phyloP scores from a whole-genome alignment of 2,888 invertebrate genomes.

The Mesorhabditis spiculigera region DNA sequence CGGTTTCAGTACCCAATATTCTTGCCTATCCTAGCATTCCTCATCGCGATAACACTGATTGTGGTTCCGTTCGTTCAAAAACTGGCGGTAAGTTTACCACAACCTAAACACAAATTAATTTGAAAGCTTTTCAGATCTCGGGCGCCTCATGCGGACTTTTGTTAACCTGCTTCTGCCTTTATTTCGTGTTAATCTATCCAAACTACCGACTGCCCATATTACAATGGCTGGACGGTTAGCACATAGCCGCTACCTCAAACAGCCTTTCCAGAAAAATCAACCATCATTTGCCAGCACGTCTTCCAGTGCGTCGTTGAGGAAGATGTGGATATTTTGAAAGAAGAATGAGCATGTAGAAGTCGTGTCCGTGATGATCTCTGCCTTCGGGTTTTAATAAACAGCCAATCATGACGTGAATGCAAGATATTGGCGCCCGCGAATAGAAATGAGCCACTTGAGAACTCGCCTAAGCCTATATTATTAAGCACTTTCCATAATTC shows the following conservation, averaged over 20 bases:
- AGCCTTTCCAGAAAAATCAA: background rate
- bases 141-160: background rate
- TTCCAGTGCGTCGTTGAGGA: constrained; percentile 2
- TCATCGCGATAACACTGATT: constrained; percentile 29
- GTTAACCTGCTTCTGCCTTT: background rate
- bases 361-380: too few species aligned
- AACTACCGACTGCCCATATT: background rate
- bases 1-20: constrained; percentile 27
- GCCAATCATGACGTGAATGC: too few species aligned
- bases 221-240: background rate
- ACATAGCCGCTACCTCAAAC: background rate
- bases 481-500: too few species aligned
- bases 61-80: constrained; percentile 33
- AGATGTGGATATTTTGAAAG: background rate
- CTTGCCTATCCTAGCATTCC: constrained; percentile 27
- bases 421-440: too few species aligned
- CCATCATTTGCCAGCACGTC: constrained; percentile 2
- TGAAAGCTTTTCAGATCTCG: background rate
- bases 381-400: too few species aligned
- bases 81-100: background rate
- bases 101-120: background rate
- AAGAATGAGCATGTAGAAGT: too few species aligned
- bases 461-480: too few species aligned
- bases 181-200: background rate
- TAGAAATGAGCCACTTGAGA: too few species aligned